These are phyloP conservation scores for Leptinotarsa rubiginosa DNA, from an alignment of 2,888 invertebrate genomes.

Conservation along the genomic window DNA sequence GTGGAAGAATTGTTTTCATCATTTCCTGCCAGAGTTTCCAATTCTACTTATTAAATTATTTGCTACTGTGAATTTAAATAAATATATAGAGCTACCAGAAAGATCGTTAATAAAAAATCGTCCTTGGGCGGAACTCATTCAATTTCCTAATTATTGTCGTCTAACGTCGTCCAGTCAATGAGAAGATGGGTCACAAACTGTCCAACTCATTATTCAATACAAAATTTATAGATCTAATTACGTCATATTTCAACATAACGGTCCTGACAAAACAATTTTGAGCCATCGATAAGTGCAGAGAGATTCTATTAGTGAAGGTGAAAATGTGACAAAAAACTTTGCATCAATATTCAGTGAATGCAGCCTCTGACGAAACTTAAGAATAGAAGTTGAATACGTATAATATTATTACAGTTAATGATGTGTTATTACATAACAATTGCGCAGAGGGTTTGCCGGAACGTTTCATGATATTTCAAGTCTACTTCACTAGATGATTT, in stretches of 20 bases:
- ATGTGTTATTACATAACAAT: constrained; percentile 9
- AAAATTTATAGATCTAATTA: neutral
- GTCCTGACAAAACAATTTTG: neutral
- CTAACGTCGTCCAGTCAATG: neutral
- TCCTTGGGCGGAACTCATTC: neutral
- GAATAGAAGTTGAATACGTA: neutral
- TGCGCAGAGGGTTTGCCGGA: constrained; percentile 1
- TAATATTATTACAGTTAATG: constrained; percentile 1
- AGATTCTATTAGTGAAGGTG: neutral
- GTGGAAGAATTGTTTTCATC: too few relatives aligned
- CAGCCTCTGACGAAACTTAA: neutral
- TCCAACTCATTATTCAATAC: constrained; percentile 1
- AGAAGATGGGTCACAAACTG: neutral
- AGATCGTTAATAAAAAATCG: neutral
- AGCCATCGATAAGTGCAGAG: neutral
- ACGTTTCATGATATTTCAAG: constrained; percentile 7
- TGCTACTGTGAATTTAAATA: neutral
- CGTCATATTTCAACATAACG: neutral
- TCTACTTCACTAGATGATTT: constrained; percentile 6
- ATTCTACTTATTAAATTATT: neutral
- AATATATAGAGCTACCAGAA: neutral
- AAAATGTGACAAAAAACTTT: neutral
- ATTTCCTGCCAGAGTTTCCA: too few relatives aligned
- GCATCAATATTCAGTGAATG: neutral
- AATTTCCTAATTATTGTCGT: neutral